Evolutionary conservation across 2,113 vertebrate species (phyloP).

Genomic region (Bubo blakistoni): DNA sequence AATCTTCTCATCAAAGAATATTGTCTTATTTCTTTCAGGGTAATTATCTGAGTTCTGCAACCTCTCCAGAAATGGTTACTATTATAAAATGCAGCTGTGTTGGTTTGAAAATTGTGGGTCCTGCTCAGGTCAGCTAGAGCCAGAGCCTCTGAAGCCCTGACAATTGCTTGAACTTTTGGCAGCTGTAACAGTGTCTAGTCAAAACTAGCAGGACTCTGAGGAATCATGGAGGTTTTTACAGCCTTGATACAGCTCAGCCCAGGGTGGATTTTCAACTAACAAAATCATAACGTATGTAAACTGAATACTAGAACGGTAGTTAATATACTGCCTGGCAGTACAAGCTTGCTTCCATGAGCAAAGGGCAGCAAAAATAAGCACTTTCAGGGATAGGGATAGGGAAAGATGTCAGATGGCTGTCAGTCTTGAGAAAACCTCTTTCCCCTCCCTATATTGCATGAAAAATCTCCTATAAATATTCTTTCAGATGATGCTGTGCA

Average conservation of each 20-base stretch:
- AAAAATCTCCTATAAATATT: neutral
- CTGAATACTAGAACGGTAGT: neutral
- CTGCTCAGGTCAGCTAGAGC: slow-evolving; percentile 36
- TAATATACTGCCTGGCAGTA: neutral
- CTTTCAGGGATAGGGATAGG: neutral
- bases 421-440: neutral
- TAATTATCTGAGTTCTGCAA: slow-evolving; percentile 75
- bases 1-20: slow-evolving; percentile 84
- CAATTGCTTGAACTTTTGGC: slow-evolving; percentile 25
- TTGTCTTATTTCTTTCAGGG: slow-evolving; percentile 77
- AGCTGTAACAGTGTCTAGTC: slow-evolving; percentile 1
- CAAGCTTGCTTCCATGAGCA: neutral
- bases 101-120: slow-evolving; percentile 49
- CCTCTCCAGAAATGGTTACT: slow-evolving; percentile 66
- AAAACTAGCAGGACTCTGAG: slow-evolving; percentile 15
- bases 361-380: slow-evolving; percentile 22
- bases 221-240: neutral
- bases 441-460: neutral
- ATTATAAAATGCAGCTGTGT: slow-evolving; percentile 69
- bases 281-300: neutral
- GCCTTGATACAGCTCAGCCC: neutral
- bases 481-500: neutral
- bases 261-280: neutral
- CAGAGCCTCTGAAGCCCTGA: neutral
- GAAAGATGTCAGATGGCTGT: neutral